Base-by-base conservation (phyloP, 2,797 vertebrate genomes). In the Semaprochilodus insignis region DNA sequence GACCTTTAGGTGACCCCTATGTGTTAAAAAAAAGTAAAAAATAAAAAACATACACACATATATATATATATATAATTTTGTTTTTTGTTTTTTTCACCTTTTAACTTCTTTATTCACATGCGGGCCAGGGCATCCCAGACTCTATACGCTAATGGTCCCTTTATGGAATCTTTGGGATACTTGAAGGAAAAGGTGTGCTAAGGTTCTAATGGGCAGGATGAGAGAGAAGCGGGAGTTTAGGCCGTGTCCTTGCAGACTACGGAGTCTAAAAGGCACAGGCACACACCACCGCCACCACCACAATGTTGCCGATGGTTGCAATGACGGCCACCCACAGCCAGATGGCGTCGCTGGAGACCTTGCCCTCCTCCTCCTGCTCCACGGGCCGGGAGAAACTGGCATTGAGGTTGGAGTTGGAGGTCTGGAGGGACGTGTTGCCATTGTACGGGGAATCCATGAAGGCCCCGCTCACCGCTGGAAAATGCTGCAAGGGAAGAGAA, bases 241-340 rank as follows among this genome's bases (percentile, higher is more conserved):
- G 77, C 80, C 82, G 83, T 85, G 86, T 83, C 70, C 88, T 85
- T 83, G 80, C 27, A 65, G 31, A 72, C 84, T 81, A 86, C 54
- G 31, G 80, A 81, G 63, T 81, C 87, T 91, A 96, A 92, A 96
- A 96, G 90, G 95, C 94, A 89, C 94, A 96, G 88, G 91, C 95
- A 60, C 95, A 96, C 76, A 96, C 95, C 87, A 96, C 95, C 1
- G 94, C 95, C 89, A 96, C 94, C 87, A 96, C 95, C 88, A 96
- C 94, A 76, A 96, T 94, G 91, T 96, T 96, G 83, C 95, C 94
- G 25, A 96, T 94, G 40, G 95, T 96, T 34, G 95, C 95, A 67
- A 95, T 91, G 86, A 96, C 94, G 2, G 95, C 95, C 21, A 96
- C 90, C 95, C 95, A 96, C 85, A 96, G 88, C 94, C 95, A 96